Percentiles rank a stretch among this genome's conserved stretches.
Conservation (phyloP, 1,140 invertebrate species). For the Drosophila chauvacae region DNA sequence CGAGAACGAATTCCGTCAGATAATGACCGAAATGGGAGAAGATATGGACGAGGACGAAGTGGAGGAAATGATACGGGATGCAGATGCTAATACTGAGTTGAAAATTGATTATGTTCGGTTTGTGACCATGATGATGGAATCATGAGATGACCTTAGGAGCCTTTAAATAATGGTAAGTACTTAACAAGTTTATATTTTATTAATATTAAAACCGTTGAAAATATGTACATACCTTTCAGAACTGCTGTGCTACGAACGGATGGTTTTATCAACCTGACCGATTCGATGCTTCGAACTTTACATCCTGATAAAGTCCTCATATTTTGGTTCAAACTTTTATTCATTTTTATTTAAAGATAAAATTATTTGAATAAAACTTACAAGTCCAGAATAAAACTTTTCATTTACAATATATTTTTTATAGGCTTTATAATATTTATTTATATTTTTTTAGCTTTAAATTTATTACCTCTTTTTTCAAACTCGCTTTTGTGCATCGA, state of each 20-base stretch:
- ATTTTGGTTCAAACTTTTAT: background rate
- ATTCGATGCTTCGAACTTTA: background rate
- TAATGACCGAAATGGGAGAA: conserved; percentile 52
- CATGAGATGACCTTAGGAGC: background rate
- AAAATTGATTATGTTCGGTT: conserved; percentile 65
- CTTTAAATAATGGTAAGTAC: background rate
- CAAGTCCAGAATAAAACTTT: background rate
- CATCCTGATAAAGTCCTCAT: background rate
- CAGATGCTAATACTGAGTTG: conserved; percentile 56
- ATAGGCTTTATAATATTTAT: background rate
- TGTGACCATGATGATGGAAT: conserved; percentile 54
- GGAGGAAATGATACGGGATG: conserved; percentile 59
- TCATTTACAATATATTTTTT: background rate
- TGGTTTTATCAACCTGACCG: background rate
- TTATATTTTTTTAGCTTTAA: too few species aligned
- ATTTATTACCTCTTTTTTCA: too few species aligned
- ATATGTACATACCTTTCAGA: background rate
- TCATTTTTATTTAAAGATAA: background rate
- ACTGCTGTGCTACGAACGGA: background rate
- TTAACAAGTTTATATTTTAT: background rate
- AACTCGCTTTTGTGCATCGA: too few species aligned
- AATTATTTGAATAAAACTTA: background rate
- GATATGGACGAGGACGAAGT: conserved; percentile 52
- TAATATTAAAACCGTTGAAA: too few species aligned
- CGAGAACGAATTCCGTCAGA: conserved; percentile 52